Conservation (phyloP, 30 jellyfish, hydroid and myxozoan species). For the Catostylus mosaicus region DNA sequence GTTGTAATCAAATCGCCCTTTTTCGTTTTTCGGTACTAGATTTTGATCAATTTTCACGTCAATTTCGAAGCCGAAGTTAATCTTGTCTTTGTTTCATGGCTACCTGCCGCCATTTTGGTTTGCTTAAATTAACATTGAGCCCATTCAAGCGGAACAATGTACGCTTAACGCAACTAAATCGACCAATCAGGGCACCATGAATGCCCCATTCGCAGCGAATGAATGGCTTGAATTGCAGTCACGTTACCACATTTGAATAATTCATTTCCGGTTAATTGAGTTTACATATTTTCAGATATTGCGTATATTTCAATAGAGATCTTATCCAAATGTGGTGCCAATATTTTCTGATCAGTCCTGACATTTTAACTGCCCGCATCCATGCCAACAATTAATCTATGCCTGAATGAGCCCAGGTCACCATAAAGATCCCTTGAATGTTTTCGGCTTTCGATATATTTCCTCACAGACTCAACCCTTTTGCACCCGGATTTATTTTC, state of each 20-base stretch:
- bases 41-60: neutral
- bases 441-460: no score
- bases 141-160: constrained; percentile 25
- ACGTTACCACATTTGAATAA: neutral
- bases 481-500: no score
- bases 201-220: neutral
- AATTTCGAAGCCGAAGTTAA: neutral
- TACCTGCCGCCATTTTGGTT: neutral
- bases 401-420: neutral
- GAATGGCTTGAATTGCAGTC: neutral
- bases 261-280: constrained; percentile 11
- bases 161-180: constrained; percentile 8
- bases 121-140: neutral
- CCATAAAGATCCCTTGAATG: no score
- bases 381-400: neutral
- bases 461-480: no score
- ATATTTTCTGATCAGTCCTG: neutral
- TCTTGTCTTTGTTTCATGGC: neutral
- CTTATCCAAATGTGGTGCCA: neutral
- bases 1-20: no score
- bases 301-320: neutral
- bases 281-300: neutral
- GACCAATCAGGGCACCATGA: constrained; percentile 18
- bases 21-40: no score
- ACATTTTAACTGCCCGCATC: neutral